Evolutionary conservation across 2,888 invertebrate genomes (phyloP).

Genomic region (Nymphalis polychloros): DNA sequence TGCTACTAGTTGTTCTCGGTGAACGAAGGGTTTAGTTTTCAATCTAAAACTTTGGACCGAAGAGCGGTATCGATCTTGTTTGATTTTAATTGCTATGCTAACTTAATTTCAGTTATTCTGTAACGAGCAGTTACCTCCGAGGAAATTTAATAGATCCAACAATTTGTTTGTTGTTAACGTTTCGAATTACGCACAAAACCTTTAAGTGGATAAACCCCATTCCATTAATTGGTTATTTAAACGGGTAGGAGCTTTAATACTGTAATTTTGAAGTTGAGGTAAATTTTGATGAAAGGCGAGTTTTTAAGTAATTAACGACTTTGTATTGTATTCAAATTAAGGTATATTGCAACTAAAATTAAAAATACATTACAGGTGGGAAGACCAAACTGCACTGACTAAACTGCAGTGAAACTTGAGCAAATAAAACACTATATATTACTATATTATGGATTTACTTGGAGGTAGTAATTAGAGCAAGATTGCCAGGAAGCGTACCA

Average conservation of each 20-base stretch:
- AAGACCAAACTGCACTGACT: too few relatives aligned
- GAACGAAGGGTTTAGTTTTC: conserved; percentile 38
- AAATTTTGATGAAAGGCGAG: background rate
- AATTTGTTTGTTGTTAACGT: conserved; percentile 12
- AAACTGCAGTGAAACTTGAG: too few relatives aligned
- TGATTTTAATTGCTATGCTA: conserved; percentile 36
- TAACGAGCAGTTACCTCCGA: conserved; percentile 19
- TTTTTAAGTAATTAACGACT: too few relatives aligned
- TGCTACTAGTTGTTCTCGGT: conserved; percentile 14
- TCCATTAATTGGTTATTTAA: conserved; percentile 10
- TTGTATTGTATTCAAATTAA: too few relatives aligned
- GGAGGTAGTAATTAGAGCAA: too few relatives aligned
- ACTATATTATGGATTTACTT: too few relatives aligned
- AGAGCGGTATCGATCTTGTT: conserved; percentile 34
- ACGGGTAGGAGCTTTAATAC: background rate
- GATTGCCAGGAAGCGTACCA: too few relatives aligned
- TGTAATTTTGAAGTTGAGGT: background rate
- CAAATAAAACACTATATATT: too few relatives aligned
- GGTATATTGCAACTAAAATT: too few relatives aligned
- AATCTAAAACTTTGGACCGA: conserved; percentile 39
- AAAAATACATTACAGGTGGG: too few relatives aligned
- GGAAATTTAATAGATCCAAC: conserved; percentile 28
- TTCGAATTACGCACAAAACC: conserved; percentile 14
- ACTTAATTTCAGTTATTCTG: conserved; percentile 34
- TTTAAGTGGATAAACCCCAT: conserved; percentile 18